Evolutionary conservation across 2,888 invertebrate genomes (phyloP).

Genomic region (Altica lythri): DNA sequence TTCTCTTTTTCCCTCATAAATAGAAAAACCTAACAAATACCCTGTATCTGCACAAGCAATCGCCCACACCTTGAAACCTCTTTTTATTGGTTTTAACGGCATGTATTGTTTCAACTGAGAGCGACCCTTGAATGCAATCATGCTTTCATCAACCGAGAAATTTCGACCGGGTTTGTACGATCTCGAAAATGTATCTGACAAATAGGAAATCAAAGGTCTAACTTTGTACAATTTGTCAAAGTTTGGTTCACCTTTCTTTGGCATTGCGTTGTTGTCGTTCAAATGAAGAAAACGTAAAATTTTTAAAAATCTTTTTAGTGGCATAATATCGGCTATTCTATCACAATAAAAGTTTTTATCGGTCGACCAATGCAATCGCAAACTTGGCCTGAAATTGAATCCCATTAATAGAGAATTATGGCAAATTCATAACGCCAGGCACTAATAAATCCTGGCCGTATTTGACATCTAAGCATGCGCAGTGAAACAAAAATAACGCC

Average conservation of each 20-base stretch:
- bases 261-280: neutral
- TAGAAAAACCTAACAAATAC: neutral
- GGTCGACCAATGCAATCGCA: neutral
- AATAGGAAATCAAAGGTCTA: neutral
- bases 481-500: too few species aligned
- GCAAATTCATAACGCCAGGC: too few species aligned
- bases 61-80: constrained; percentile 17
- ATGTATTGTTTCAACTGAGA: constrained; percentile 5
- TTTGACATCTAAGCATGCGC: too few species aligned
- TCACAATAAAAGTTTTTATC: too few species aligned
- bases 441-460: too few species aligned
- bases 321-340: neutral
- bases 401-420: too few species aligned
- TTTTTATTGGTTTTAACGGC: constrained; percentile 14
- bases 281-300: constrained; percentile 1
- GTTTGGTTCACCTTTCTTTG: neutral
- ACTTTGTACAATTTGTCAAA: neutral
- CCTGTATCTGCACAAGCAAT: constrained; percentile 9
- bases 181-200: neutral
- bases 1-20: too few species aligned
- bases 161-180: neutral
- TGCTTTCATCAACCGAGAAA: constrained; percentile 35
- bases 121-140: constrained; percentile 39
- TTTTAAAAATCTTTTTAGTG: constrained; percentile 1
- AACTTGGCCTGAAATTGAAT: neutral